Evolutionary conservation across 2,888 invertebrate genomes (phyloP).

Genomic region (Ecliptopera silaceata): DNA sequence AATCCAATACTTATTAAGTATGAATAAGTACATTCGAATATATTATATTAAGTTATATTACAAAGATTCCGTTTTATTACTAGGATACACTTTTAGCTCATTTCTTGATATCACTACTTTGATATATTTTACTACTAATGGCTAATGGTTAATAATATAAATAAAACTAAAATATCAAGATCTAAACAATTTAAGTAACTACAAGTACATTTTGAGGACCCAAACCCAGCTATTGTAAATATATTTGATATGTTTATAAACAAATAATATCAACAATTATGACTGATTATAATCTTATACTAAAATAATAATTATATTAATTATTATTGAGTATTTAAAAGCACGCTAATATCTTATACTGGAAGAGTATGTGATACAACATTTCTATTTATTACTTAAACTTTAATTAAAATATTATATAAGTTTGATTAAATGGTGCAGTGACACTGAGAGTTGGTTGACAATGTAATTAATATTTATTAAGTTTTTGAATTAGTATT

Average conservation of each 20-base stretch:
- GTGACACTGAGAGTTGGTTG: conserved; percentile 13
- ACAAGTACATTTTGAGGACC: conserved; percentile 56
- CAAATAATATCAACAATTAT: conserved; percentile 51
- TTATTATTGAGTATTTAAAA: background rate
- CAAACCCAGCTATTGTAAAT: conserved; percentile 70
- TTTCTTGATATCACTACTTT: conserved; percentile 44
- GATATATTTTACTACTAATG: conserved; percentile 11
- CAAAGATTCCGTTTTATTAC: conserved; percentile 67
- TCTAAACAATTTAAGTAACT: conserved; percentile 18
- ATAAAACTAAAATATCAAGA: conserved; percentile 22
- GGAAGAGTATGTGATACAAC: conserved; percentile 67
- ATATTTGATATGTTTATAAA: conserved; percentile 32
- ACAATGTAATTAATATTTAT: conserved; percentile 31
- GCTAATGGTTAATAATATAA: conserved; percentile 10
- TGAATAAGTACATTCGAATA: conserved; percentile 31
- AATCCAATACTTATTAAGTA: conserved; percentile 42
- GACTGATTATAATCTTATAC: conserved; percentile 47
- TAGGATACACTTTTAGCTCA: conserved; percentile 71
- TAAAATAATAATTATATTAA: background rate
- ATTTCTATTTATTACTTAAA: background rate
- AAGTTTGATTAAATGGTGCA: background rate
- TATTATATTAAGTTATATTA: conserved; percentile 49
- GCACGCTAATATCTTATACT: conserved; percentile 46
- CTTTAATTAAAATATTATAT: background rate
- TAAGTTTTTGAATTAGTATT: background rate